Base-by-base conservation (phyloP, 2,888 invertebrate genomes). In the Cantharis rufa region DNA sequence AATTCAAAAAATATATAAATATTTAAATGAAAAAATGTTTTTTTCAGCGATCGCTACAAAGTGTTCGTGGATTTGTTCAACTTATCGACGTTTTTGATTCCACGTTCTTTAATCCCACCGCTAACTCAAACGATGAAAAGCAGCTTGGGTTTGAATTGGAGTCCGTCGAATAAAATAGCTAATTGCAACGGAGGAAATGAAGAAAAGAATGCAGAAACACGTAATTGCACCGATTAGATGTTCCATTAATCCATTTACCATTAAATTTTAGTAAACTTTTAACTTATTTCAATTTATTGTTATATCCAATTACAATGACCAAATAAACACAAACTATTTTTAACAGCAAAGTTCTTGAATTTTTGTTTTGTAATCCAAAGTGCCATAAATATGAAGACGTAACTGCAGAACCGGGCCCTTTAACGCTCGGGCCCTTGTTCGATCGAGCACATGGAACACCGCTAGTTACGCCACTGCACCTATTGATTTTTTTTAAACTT, bases 11-110 rank as follows among this genome's bases (percentile, higher is more conserved):
- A 15, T 18, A 5, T 63, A 10, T 16, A 66, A 75, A 62, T 24
- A n/a, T n/a, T n/a, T 18, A 32, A 61, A 15, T 15, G 16, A 48
- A 71, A 18, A 18, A 18, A 10, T 68, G 10, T 32, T 70, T 27
- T 62, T 79, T 78, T 69, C 89, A 98, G 98, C 87, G 99, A 99
- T 89, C 96, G 98, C 18, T 99, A 99, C 91, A 99, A 99, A 89
- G 97, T 99, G 28, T 99, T 99, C 87, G 89, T 99, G 86, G 99
- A 99, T 87, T 89, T 99, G 63, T 99, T 98, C 90, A 99, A 99
- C 88, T 89, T 99, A 75, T 98, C 98, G 0, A 98, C 99, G 0
- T 99, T 97, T 90, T 89, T 99, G 79, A 94, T 99, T 83, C 99
- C 99, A 0, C 93, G 98, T 9, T 91, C 93, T 21, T 92, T 94